These are phyloP conservation scores for Vireo griseus DNA, from an alignment of 2,797 vertebrate genomes.

Conservation along the genomic window DNA sequence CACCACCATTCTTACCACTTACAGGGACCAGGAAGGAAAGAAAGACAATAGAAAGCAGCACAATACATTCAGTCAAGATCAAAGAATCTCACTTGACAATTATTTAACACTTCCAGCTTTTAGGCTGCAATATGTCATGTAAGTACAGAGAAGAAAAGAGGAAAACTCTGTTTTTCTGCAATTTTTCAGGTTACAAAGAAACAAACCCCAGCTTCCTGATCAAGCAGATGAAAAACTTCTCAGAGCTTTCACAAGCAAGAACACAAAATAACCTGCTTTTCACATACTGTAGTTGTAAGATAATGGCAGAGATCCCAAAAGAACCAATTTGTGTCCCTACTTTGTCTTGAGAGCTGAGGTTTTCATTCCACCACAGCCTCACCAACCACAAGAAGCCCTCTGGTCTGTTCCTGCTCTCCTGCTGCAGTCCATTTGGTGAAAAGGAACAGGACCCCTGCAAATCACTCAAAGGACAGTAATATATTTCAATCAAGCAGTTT, in stretches of 20 bases:
- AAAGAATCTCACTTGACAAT: not conserved
- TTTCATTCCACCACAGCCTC: not conserved
- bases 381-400: not conserved
- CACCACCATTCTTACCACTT: not conserved
- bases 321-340: rapidly evolving
- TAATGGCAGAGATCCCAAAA: not conserved
- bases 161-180: not conserved
- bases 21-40: not conserved
- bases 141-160: not conserved
- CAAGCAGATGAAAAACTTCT: not conserved
- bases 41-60: not conserved
- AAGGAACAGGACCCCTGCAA: not conserved
- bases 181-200: not conserved
- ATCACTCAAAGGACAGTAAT: not conserved
- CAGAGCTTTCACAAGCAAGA: not conserved
- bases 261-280: not conserved
- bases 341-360: not conserved
- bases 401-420: not conserved
- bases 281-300: not conserved
- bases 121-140: not conserved
- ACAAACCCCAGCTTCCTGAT: not conserved
- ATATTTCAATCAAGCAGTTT: not conserved
- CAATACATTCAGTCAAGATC: not conserved
- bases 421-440: not conserved
- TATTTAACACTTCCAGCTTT: not conserved